phyloP scores from a whole-genome alignment of 2,797 vertebrate genomes.

The Sebastes iracundus region DNA sequence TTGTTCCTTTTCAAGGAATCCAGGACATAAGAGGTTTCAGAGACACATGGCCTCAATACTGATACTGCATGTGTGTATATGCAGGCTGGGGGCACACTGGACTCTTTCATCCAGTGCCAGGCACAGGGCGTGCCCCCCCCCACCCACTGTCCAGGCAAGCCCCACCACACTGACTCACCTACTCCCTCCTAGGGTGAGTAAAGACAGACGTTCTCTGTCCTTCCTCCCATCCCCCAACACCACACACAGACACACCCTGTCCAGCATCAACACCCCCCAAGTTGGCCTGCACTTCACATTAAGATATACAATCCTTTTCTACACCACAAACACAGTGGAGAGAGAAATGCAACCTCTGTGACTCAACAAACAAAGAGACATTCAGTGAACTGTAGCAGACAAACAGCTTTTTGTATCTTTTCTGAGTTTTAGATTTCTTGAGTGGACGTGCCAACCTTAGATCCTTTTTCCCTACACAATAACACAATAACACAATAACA shows the following conservation, averaged over 20 bases:
- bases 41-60: slow-evolving; percentile 3
- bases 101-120: slow-evolving; percentile 68
- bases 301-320: slow-evolving; percentile 45
- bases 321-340: slow-evolving; percentile 11
- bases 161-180: slow-evolving; percentile 52
- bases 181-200: slow-evolving; percentile 38
- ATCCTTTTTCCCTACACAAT: not conserved
- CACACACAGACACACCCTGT: not conserved
- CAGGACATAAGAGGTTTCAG: not conserved
- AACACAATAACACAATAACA: too few relatives aligned
- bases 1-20: not conserved
- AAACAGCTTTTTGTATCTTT: slow-evolving; percentile 13
- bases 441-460: not conserved
- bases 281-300: slow-evolving; percentile 2
- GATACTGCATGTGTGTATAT: slow-evolving; percentile 13
- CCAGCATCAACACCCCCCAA: slow-evolving; percentile 14
- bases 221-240: slow-evolving; percentile 28
- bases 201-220: slow-evolving; percentile 64
- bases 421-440: slow-evolving; percentile 16
- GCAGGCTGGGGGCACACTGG: slow-evolving; percentile 52
- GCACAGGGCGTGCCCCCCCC: slow-evolving; percentile 19
- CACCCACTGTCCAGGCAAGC: slow-evolving; percentile 15
- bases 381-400: slow-evolving; percentile 13
- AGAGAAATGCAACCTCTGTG: slow-evolving; percentile 5
- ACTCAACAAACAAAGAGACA: slow-evolving; percentile 31